Base-by-base conservation (phyloP, 2,888 invertebrate species). In the Boloria euphrosyne region DNA sequence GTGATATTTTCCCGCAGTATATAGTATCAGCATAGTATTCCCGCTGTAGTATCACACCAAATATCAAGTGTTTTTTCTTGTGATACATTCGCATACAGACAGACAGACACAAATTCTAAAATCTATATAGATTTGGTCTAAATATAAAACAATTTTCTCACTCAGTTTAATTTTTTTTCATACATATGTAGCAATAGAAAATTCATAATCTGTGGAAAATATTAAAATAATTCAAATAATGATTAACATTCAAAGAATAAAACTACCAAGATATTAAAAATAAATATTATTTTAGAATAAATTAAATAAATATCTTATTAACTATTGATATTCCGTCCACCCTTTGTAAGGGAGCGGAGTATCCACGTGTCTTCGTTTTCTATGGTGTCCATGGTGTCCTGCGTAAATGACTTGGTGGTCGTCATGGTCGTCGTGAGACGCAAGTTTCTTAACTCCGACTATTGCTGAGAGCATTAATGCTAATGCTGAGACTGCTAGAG, bases 381-480 rank as follows among this genome's bases (percentile, higher is more conserved):
- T 89, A 60, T 94, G 94, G 74, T 94, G 93, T 52, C 94, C 93
- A 55, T 94, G 94, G 73, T 94, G 94, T 0, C 88, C 90, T 14
- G 94, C 94, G 76, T 94, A 94, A 46, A 94, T 90, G 60, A 90
- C 90, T 75, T 94, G 94, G 72, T 94, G 94, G 63, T 94, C 93
- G 5, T 94, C 94, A 49, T 91, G 89, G 27, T 93, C 93, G 4
- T 93, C 93, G 27, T 94, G 94, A 2, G 94, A 93, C 0, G 95
- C 85, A 63, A 96, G 65, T 53, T 65, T 65, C 87, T 96, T 96
- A 51, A 96, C 89, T 2, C 96, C 96, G 0, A 96, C 93, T 51
- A 96, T 93, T n/a, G 94, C 93, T 51, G 96, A 95, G 65, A 96
- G 87, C 94, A 96, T 94, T 13, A 96, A 84, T 0, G 96, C 96